Evolutionary conservation across 1,140 invertebrate genomes (phyloP), one percentile per base, ranked within the genome.

Genomic region (Macrostomum lignano): DNA sequence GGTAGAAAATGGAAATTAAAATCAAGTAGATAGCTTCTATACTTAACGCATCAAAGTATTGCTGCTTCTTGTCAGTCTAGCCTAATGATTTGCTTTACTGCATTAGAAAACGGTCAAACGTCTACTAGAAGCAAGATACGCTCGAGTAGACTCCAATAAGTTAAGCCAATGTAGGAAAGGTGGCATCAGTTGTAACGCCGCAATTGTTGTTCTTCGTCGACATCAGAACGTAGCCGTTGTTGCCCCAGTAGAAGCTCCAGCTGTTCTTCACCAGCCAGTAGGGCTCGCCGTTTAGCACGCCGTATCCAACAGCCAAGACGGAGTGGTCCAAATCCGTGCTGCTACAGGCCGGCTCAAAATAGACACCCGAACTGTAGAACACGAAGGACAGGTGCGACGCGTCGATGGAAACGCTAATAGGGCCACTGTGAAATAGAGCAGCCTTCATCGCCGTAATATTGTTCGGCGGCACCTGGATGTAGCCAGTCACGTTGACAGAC

Each of bases 261-360:
- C 52, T 40, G 57, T 88, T 88, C 45, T 86, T 78, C 13, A 88
- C 55, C 6, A 86, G 70, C 78, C 78, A 91, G 37, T 74, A 74
- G 44, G 75, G 71, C 19, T 61, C 35, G 23, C 62, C 65, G 15
- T 48, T 42, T 31, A 65, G 62, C 1, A 64, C 65, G 13, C 75
- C 75, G 52, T 77, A 84, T 21, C 79, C 77, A 32, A 81, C 72
- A 37, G 67, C 65, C 4, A 79, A 49, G 2, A 82, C 84, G 39
- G 76, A 79, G 49, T 88, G 81, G 53, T 88, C 75, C 1, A 60
- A 39, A 14, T 28, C 10, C 10, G 3, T 36, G 3, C 11, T 3
- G 3, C n/a, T 13, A 11, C 33, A 34, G 4, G 19, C 11, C 17
- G 5, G 25, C 20, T 34, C 33, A 24, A 24, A 24, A 9, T 24